Percentiles rank a stretch among this genome's conserved stretches.
phyloP scores from a whole-genome alignment of 2,113 vertebrate genomes.

The Rhinolophus ferrumequinum region DNA sequence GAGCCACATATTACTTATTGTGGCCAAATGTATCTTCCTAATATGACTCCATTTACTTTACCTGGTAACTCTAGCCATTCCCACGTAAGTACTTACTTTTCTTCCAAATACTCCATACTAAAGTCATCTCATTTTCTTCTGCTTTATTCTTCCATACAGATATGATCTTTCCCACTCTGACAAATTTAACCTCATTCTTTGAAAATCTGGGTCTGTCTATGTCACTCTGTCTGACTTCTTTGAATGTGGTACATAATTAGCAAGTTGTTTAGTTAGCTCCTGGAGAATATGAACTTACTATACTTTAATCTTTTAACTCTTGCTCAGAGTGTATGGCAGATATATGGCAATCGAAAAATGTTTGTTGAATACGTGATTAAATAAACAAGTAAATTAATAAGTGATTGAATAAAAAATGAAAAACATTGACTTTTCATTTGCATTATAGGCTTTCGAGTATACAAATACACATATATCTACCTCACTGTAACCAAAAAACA shows the following conservation, averaged over 20 bases:
- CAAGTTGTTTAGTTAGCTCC: not conserved
- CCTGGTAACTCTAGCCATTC: not conserved
- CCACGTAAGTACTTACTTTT: not conserved
- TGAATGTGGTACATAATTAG: not conserved
- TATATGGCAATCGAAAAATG: not conserved
- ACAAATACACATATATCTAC: too few species aligned
- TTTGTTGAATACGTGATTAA: not conserved
- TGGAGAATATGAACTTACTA: not conserved
- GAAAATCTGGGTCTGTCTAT: not conserved
- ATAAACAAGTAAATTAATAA: not conserved
- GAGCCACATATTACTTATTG: not conserved
- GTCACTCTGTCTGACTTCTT: not conserved
- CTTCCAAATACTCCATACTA: not conserved
- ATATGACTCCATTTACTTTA: not conserved
- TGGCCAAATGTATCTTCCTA: not conserved
- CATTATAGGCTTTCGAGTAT: too few species aligned
- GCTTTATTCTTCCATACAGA: not conserved
- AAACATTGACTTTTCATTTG: not conserved
- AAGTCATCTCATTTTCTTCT: not conserved
- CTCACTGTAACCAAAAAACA: too few species aligned
- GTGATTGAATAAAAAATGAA: not conserved
- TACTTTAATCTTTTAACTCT: not conserved
- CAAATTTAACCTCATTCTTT: not conserved
- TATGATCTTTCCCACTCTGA: not conserved
- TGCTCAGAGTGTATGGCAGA: not conserved